Evolutionary conservation across 1,140 invertebrate genomes (phyloP).

Genomic region (Drosophila leontia): DNA sequence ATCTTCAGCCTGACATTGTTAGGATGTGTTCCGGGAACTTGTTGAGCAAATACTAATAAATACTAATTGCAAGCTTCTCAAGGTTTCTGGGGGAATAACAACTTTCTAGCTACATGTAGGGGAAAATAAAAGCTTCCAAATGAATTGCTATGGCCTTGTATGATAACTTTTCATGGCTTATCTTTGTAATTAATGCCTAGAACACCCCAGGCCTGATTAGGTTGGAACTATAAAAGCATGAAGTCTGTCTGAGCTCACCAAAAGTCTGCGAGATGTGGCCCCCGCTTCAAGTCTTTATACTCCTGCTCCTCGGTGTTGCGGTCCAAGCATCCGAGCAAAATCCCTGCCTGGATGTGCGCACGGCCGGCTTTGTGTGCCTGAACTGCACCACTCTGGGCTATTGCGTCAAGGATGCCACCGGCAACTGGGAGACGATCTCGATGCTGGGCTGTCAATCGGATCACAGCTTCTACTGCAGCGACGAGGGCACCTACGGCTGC

Average conservation of each 20-base stretch:
- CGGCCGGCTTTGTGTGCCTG: constrained; percentile 66
- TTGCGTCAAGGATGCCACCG: constrained; percentile 48
- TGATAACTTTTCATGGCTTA: constrained; percentile 9
- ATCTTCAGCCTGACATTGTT: constrained; percentile 38
- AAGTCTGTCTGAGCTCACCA: not conserved
- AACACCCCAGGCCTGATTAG: constrained; percentile 6
- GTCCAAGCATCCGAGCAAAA: constrained; percentile 34
- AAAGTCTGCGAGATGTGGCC: constrained; percentile 47
- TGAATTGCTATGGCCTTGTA: not conserved
- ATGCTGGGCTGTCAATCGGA: constrained; percentile 58
- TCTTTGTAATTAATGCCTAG: constrained; percentile 35
- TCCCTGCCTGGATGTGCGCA: constrained; percentile 64
- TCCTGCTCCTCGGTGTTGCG: constrained; percentile 2
- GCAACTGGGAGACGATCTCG: constrained; percentile 60
- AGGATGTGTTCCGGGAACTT: constrained; percentile 39
- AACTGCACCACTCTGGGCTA: constrained; percentile 67
- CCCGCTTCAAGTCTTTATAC: constrained; percentile 2
- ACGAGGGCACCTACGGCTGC: constrained; percentile 67
- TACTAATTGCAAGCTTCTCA: not conserved
- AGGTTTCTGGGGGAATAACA: not conserved
- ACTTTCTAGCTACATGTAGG: not conserved
- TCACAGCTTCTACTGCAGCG: constrained; percentile 71
- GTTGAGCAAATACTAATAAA: constrained; percentile 22
- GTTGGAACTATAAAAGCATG: constrained; percentile 15
- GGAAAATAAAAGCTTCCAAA: not conserved